These are phyloP conservation scores for Petrocephalus schoutedeni DNA, from an alignment of 2,797 vertebrate species.

Conservation along the genomic window DNA sequence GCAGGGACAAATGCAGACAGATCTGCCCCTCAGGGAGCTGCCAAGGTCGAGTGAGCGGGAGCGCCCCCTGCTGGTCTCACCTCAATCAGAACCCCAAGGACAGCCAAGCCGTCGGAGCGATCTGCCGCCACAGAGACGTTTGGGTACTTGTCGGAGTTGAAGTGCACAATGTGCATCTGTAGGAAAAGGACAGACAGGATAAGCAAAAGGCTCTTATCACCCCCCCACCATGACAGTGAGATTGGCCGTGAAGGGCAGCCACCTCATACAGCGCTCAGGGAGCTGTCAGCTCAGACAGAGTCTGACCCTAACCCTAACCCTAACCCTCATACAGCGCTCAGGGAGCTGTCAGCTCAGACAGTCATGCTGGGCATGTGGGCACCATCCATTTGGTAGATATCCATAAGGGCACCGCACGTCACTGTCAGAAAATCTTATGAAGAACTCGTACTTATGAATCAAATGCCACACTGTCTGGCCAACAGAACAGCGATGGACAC, in stretches of 20 bases:
- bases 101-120: conserved; percentile 82
- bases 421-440: background rate
- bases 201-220: background rate
- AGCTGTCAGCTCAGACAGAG: too few relatives aligned
- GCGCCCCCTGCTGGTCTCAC: conserved; percentile 57
- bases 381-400: background rate
- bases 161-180: conserved; percentile 91
- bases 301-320: too few relatives aligned
- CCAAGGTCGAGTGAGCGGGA: background rate
- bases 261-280: too few relatives aligned
- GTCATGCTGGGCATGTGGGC: background rate
- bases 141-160: conserved; percentile 83
- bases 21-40: background rate
- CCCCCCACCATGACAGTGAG: too few relatives aligned
- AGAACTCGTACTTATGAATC: background rate
- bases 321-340: too few relatives aligned
- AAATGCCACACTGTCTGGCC: background rate
- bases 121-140: conserved; percentile 69
- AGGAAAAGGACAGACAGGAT: conserved; percentile 1
- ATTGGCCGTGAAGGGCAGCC: too few relatives aligned
- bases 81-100: conserved; percentile 85
- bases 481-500: too few relatives aligned
- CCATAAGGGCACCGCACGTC: background rate
- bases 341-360: background rate
- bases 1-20: background rate